Percentiles rank a stretch among this genome's conserved stretches.
Evolutionary conservation across 1,140 invertebrate species (phyloP).

Genomic region (Drosophila sucinea): DNA sequence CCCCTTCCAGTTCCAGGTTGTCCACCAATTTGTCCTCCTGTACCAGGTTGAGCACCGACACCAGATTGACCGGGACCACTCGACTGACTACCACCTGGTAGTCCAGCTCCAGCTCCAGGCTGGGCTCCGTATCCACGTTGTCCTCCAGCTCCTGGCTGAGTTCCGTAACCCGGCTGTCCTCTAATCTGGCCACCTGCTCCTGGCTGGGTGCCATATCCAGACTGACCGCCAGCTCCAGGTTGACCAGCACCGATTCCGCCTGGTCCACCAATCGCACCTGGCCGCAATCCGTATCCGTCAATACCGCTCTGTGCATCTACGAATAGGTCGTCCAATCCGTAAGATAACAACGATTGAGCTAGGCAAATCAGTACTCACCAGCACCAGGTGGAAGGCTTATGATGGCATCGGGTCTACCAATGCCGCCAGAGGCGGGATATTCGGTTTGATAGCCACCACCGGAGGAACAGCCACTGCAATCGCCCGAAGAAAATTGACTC

Average conservation of each 20-base stretch:
- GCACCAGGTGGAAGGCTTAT: constrained; percentile 58
- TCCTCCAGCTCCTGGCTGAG: constrained; percentile 23
- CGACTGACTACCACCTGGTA: constrained; percentile 12
- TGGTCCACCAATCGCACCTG: constrained; percentile 8
- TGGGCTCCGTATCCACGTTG: constrained; percentile 5
- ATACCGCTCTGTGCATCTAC: constrained; percentile 25
- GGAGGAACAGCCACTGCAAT: constrained; percentile 82
- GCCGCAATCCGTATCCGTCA: constrained; percentile 25
- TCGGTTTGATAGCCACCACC: constrained; percentile 36
- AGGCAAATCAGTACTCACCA: constrained; percentile 24
- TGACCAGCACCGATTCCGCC: constrained; percentile 7
- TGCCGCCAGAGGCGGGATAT: constrained; percentile 37
- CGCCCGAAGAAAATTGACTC: constrained; percentile 87
- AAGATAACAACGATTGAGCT: no score
- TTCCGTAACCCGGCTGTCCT: constrained; percentile 14
- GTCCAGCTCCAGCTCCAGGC: constrained; percentile 15
- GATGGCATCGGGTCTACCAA: constrained; percentile 55
- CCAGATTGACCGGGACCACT: constrained; percentile 27
- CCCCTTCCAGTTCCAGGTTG: constrained; percentile 12
- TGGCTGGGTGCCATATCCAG: not conserved
- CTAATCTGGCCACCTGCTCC: not conserved
- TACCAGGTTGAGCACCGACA: constrained; percentile 31
- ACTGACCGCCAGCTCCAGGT: constrained; percentile 18
- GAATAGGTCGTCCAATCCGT: not conserved
- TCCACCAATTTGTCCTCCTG: constrained; percentile 9